Evolutionary conservation across 2,888 invertebrate genomes (phyloP).

Genomic region (Diploptera punctata): DNA sequence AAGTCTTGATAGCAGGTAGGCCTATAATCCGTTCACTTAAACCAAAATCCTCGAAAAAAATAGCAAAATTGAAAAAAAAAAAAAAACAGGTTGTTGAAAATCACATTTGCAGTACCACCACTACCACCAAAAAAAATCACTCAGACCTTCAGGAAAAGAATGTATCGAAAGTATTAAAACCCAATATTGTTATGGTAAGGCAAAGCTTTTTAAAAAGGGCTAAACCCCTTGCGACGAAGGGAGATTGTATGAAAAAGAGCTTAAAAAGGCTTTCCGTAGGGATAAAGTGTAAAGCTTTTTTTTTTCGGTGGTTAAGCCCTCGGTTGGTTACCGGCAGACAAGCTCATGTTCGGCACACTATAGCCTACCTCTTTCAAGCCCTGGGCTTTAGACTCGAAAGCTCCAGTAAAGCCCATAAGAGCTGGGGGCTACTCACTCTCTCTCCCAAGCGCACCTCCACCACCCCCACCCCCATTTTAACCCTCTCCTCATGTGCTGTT

Average conservation of each 20-base stretch:
- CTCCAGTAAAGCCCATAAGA: slow-evolving; percentile 34
- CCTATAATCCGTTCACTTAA: slow-evolving; percentile 12
- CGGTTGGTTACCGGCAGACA: slow-evolving; percentile 1
- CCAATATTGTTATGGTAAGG: slow-evolving; percentile 27
- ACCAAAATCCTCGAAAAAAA: slow-evolving; percentile 2
- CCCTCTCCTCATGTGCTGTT: slow-evolving; percentile 8
- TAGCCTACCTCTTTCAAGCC: slow-evolving; percentile 7
- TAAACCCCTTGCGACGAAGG: slow-evolving; percentile 3
- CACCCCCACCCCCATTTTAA: slow-evolving; percentile 48
- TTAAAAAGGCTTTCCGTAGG: slow-evolving; percentile 31
- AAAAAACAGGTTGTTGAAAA: slow-evolving; percentile 2
- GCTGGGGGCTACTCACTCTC: slow-evolving; percentile 47
- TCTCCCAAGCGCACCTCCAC: slow-evolving; percentile 48
- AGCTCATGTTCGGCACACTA: slow-evolving; percentile 13
- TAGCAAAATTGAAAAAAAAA: slow-evolving; percentile 14
- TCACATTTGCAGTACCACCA: not conserved
- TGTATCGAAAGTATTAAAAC: slow-evolving; percentile 16
- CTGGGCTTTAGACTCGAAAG: slow-evolving; percentile 32
- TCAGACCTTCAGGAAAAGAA: slow-evolving; percentile 14
- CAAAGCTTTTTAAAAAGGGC: slow-evolving; percentile 22
- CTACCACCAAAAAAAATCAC: slow-evolving; percentile 13
- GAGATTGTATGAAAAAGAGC: slow-evolving; percentile 26
- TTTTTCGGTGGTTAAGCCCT: not conserved
- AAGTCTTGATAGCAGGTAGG: no score
- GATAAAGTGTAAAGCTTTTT: slow-evolving; percentile 33